Percentiles rank a stretch among this genome's conserved stretches.
These are phyloP conservation scores for Ibycter americanus DNA, from an alignment of 2,797 vertebrate species.

Conservation along the genomic window DNA sequence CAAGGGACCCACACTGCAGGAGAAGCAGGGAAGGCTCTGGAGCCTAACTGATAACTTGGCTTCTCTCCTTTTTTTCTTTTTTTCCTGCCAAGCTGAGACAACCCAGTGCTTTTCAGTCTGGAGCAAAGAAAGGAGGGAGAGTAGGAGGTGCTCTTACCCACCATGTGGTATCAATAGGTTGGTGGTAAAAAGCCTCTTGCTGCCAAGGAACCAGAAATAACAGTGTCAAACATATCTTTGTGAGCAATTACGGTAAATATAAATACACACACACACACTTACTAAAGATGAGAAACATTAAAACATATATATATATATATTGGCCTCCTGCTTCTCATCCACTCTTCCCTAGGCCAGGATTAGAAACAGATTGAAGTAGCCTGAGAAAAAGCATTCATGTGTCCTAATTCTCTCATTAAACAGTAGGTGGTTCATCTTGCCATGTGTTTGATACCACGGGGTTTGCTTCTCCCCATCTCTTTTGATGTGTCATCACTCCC, in stretches of 20 bases:
- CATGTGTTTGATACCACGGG: not conserved
- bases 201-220: conserved; percentile 9
- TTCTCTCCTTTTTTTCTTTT: not conserved
- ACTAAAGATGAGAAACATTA: conserved; percentile 5
- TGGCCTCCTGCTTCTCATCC: conserved; percentile 17
- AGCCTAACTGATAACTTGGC: not conserved
- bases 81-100: not conserved
- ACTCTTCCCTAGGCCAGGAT: not conserved
- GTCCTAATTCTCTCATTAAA: not conserved
- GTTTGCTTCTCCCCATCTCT: not conserved
- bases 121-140: not conserved
- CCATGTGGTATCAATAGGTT: not conserved
- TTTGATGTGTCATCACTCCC: not conserved
- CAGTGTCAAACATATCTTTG: not conserved
- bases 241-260: not conserved
- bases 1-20: not conserved
- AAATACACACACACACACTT: not conserved
- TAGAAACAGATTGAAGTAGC: conserved; percentile 44
- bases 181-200: not conserved
- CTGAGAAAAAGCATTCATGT: not conserved
- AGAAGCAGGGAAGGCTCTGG: not conserved
- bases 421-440: not conserved
- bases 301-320: not conserved
- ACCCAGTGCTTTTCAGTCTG: not conserved
- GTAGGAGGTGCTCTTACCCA: not conserved